Base-by-base conservation (phyloP, 2,797 vertebrate species). In the Hypotaenidia philippensis region DNA sequence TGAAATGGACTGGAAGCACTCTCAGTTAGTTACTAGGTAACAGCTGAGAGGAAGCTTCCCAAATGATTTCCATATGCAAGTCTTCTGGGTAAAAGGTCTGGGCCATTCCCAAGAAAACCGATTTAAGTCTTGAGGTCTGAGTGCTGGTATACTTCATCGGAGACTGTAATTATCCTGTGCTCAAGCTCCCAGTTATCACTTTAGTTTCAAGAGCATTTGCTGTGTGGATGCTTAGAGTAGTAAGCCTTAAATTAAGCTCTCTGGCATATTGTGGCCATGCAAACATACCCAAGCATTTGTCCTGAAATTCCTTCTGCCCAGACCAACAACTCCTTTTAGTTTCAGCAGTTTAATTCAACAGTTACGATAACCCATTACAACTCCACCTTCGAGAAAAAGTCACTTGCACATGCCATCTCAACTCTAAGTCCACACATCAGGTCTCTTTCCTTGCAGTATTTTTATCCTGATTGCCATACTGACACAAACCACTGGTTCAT, bases 61-160 rank as follows among this genome's bases (percentile, higher is more conserved):
- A 92, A 82, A 94, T 69, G 2, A 2, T 91, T 89, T 86, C 80
- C 77, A n/a, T n/a, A 75, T 65, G 38, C 50, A 83, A 31, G 69
- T 94, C 83, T 92, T 83, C 65, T 55, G 50, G 23, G 70, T 92
- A 87, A 89, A 94, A 90, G 19, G 38, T 72, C 83, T 93, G 83
- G 64, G 80, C 36, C 38, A 19, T 81, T 89, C 63, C 81, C 80
- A 90, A 86, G 70, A 94, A 92, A 82, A 47, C 21, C 65, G 83
- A 90, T 93, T 89, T 92, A 89, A 82, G 66, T 79, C 90, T 93
- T 79, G 77, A 93, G 59, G 53, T 92, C 80, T 87, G 74, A 95
- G 80, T 87, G 45, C 50, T 79, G 70, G 19, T 90, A 89, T 90
- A 84, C 65, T 78, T 93, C 57, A 55, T 15, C 6, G 11, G 34